phyloP scores from a whole-genome alignment of 1,140 invertebrate species.

The Zophobas morio region DNA sequence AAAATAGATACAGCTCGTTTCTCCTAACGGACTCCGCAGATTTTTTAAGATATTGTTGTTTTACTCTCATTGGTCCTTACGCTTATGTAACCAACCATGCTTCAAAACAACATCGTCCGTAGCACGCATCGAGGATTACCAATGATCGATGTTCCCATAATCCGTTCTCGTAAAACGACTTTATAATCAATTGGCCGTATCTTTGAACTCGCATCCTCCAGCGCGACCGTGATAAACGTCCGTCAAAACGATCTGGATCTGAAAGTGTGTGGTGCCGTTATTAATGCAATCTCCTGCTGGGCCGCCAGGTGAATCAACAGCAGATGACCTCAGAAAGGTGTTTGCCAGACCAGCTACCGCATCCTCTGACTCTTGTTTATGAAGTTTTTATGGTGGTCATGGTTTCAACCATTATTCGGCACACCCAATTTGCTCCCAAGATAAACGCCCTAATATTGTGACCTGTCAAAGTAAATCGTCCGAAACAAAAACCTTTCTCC shows the following conservation, averaged over 20 bases:
- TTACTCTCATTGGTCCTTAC: neutral
- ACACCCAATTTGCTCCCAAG: slow-evolving; percentile 4
- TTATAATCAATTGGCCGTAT: slow-evolving; percentile 36
- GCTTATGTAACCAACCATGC: neutral
- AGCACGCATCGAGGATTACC: neutral
- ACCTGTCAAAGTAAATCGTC: neutral
- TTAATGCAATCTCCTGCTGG: slow-evolving; percentile 29
- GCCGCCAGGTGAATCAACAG: slow-evolving; percentile 32
- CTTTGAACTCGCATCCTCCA: slow-evolving; percentile 1
- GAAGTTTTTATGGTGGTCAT: slow-evolving; percentile 27
- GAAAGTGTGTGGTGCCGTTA: slow-evolving; percentile 33
- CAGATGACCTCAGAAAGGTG: slow-evolving; percentile 38
- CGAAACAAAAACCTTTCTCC: neutral
- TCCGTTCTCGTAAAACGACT: slow-evolving; percentile 9
- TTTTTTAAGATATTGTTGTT: too few species aligned
- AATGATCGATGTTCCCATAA: neutral
- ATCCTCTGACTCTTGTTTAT: slow-evolving; percentile 34
- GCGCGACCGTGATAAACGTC: slow-evolving; percentile 22
- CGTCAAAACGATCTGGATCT: slow-evolving; percentile 41
- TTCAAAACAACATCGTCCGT: neutral
- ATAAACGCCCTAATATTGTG: neutral
- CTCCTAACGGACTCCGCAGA: too few species aligned
- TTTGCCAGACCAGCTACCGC: slow-evolving; percentile 33
- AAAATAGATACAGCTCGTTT: too few species aligned
- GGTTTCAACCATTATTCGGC: neutral